Evolutionary conservation across 2,113 vertebrate species (phyloP).

Genomic region (Embiotoca jacksoni): DNA sequence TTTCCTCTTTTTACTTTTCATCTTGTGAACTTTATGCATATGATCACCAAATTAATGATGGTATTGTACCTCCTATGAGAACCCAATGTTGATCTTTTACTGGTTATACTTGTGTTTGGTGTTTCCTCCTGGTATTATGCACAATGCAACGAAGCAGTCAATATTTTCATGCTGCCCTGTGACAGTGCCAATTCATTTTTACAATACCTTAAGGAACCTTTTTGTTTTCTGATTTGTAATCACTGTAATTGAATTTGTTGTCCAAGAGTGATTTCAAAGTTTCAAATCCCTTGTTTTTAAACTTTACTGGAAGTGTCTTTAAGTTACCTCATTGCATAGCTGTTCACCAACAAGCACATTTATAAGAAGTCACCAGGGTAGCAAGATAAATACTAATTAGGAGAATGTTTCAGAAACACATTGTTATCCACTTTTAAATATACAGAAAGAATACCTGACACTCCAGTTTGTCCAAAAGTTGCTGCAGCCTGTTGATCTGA

Average conservation of each 20-base stretch:
- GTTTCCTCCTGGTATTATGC: no score
- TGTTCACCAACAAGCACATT: background rate
- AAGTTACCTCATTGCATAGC: background rate
- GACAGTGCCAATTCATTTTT: no score
- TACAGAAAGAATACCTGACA: slow-evolving; percentile 86
- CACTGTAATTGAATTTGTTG: background rate
- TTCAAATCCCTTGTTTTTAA: background rate
- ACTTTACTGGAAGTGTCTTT: background rate
- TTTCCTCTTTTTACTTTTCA: no score
- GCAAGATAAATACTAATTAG: background rate
- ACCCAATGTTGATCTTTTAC: no score
- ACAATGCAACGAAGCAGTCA: no score
- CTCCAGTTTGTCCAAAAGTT: slow-evolving; percentile 94
- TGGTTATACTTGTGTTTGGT: no score
- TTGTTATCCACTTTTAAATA: background rate
- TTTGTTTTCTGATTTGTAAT: no score
- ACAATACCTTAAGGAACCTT: no score
- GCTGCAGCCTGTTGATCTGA: slow-evolving; percentile 93
- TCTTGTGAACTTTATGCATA: no score
- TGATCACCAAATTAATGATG: no score
- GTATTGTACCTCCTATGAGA: no score
- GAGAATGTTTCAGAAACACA: background rate
- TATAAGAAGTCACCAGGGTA: background rate
- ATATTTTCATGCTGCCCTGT: no score
- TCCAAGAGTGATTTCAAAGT: background rate